A percentile compares a stretch with the other conserved stretches of the same genome.
Evolutionary conservation across 2,113 vertebrate species (phyloP).

Genomic region (Cyphomyrus discorhynchus): DNA sequence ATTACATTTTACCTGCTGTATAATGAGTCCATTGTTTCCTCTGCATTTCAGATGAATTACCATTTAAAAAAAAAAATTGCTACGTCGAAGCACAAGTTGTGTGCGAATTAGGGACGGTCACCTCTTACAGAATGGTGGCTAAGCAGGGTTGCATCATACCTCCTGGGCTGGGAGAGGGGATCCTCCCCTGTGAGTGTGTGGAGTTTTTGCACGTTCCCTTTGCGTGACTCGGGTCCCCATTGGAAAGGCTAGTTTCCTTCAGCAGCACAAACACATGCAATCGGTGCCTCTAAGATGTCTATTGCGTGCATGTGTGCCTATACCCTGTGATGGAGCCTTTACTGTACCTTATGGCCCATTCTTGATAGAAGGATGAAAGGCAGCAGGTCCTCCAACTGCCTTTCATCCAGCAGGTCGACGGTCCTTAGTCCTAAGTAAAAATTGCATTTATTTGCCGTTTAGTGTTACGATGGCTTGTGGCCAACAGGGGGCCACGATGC

Average conservation of each 20-base stretch:
- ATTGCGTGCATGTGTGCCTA: not conserved
- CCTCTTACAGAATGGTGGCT: not conserved
- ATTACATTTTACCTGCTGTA: not conserved
- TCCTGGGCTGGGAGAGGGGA: not conserved
- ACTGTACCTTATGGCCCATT: not conserved
- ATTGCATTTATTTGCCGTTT: not conserved
- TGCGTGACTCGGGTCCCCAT: not conserved
- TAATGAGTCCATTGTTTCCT: conserved; percentile 1
- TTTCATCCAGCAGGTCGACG: not conserved
- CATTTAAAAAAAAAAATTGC: not conserved
- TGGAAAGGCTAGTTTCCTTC: not conserved
- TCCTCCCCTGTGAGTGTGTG: not conserved
- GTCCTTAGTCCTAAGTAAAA: not conserved
- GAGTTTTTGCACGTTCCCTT: not conserved
- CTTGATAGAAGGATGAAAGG: not conserved
- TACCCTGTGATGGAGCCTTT: not conserved
- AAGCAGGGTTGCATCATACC: not conserved
- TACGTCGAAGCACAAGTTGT: not conserved
- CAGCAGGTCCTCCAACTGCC: not conserved
- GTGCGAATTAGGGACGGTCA: not conserved
- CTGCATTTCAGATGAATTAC: not conserved
- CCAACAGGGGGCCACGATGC: not conserved
- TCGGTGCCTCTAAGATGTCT: not conserved
- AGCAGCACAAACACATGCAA: not conserved
- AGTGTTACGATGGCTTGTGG: not conserved